Evolutionary conservation across 2,888 invertebrate genomes (phyloP), one percentile per base, ranked within the genome.

Genomic region (Parelbella ahira): DNA sequence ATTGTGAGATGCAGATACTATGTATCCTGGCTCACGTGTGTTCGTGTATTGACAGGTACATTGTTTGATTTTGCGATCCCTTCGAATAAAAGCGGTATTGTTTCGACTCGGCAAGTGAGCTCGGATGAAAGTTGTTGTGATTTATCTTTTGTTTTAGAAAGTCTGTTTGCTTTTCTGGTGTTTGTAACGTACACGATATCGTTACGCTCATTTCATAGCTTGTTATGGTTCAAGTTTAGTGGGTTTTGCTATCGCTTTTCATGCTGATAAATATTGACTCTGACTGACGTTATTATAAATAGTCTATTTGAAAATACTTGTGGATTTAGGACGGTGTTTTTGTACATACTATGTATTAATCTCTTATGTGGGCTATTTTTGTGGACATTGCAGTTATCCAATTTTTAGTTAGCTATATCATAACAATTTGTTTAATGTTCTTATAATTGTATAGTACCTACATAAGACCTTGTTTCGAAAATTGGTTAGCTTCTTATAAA

Each of bases 61-160:
- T 41, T 41, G 39, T 39, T 42, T 43, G 46, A 38, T 43, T 34
- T 39, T 43, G 39, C 45, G 45, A 41, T 32, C 45, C 45, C 49
- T 46, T 50, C 45, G 23, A 37, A 37, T 42, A 48, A 46, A 50
- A 34, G 44, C 33, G 36, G 34, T 38, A 41, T 45, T 44, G 28
- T 44, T 37, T 33, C 30, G 38, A 38, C 28, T 33, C 39, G 32
- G 39, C 30, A 41, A 41, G 39, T 41, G 41, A 33, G 33, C 33
- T 41, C 34, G 33, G 41, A 33, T 12, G 41, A 41, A 41, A 41
- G 41, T 41, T 41, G 27, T 13, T 15, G 41, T 41, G 41, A 41
- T 41, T 41, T 41, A 41, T 41, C 32, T 41, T 41, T 41, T 41
- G 41, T 33, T 41, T 41, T 41, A 41, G 41, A 41, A 41, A 41